A percentile compares a stretch with the other conserved stretches of the same genome.
Conservation (phyloP, 2,113 vertebrate species). For the Heterochromis multidens region DNA sequence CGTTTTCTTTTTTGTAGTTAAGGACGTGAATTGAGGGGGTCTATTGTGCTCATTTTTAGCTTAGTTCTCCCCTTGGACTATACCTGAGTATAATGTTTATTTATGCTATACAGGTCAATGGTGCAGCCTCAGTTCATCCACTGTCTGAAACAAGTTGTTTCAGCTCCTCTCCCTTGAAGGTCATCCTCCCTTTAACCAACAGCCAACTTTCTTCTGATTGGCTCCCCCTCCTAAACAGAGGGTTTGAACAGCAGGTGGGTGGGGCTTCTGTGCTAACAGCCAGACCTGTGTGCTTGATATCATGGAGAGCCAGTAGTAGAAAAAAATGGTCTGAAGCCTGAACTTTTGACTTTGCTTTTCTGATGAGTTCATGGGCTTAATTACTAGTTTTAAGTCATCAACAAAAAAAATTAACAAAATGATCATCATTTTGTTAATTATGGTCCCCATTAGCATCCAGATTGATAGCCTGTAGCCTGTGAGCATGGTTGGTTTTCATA, state of each 20-base stretch:
- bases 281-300: neutral
- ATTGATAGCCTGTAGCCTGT: too few species aligned
- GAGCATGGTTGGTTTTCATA: too few species aligned
- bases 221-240: neutral
- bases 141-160: neutral
- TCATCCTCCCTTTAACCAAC: neutral
- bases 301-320: neutral
- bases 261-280: neutral
- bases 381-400: neutral
- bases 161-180: neutral
- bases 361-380: neutral
- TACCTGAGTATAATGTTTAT: too few species aligned
- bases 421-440: too few species aligned
- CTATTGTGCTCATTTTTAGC: neutral
- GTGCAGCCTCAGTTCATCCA: neutral
- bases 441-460: too few species aligned
- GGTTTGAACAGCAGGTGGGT: neutral
- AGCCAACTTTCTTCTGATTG: fast-evolving
- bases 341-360: neutral
- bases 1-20: neutral
- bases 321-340: neutral
- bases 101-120: too few species aligned
- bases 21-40: neutral
- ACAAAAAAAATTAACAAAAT: too few species aligned
- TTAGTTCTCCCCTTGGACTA: neutral